These are phyloP conservation scores for Bolborhynchus lineola DNA, from an alignment of 2,113 vertebrate genomes.

Conservation along the genomic window DNA sequence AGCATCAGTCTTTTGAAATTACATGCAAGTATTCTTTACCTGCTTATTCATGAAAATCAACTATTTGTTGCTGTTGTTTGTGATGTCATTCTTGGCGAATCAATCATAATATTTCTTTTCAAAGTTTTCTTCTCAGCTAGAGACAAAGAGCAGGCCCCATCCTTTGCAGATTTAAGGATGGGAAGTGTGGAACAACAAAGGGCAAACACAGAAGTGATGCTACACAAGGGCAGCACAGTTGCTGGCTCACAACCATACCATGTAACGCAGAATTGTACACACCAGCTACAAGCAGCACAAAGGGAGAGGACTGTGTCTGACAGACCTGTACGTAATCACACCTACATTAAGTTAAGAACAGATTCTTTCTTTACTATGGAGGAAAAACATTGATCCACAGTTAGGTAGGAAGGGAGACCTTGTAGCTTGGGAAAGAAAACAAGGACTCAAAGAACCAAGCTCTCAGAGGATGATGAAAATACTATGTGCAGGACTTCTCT, in stretches of 20 bases:
- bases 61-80: neutral
- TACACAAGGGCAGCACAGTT: neutral
- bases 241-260: neutral
- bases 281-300: neutral
- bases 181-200: neutral
- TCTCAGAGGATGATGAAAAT: neutral
- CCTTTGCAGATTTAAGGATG: neutral
- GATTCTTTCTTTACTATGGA: neutral
- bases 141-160: neutral
- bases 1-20: neutral
- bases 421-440: neutral
- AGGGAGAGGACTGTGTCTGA: neutral
- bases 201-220: neutral
- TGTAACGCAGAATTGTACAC: too few relatives aligned
- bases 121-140: neutral
- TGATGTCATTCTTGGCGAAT: neutral
- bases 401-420: neutral
- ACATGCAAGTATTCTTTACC: neutral
- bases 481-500: neutral
- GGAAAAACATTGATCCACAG: neutral
- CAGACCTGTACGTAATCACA: neutral
- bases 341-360: neutral
- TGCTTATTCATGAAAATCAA: neutral
- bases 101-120: neutral
- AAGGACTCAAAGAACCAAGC: neutral